These are phyloP conservation scores for Lipotes vexillifer DNA, from an alignment of 2,113 vertebrate genomes.

Conservation along the genomic window DNA sequence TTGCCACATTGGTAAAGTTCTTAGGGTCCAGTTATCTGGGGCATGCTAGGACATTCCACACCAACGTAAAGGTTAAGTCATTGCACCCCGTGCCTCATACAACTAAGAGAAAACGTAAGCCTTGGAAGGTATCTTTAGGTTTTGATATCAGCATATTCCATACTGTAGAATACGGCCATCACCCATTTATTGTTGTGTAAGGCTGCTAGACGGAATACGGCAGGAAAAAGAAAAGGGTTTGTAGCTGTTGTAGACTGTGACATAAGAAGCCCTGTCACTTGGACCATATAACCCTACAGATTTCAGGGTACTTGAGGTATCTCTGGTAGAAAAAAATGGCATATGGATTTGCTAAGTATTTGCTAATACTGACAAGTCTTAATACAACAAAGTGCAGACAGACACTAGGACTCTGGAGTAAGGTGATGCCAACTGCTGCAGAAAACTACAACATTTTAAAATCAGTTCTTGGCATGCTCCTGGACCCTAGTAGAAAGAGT, in stretches of 20 bases:
- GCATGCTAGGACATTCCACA: neutral
- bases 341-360: neutral
- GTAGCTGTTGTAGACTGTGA: neutral
- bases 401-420: neutral
- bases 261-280: neutral
- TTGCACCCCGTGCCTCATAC: neutral
- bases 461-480: neutral
- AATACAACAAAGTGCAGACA: neutral
- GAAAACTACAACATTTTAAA: neutral
- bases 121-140: neutral
- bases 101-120: neutral
- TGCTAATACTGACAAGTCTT: neutral
- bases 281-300: neutral
- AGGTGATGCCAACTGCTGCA: neutral
- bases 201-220: neutral
- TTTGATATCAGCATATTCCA: neutral
- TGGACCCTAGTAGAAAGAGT: neutral
- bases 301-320: neutral
- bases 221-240: neutral
- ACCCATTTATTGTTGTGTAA: neutral
- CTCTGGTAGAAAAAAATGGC: neutral
- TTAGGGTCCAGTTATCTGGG: neutral
- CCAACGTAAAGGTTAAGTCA: neutral
- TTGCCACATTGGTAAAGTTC: neutral
- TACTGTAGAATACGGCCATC: neutral